Base-by-base conservation (phyloP, 2,113 vertebrate species). In the Myanophis thanlyinensis region DNA sequence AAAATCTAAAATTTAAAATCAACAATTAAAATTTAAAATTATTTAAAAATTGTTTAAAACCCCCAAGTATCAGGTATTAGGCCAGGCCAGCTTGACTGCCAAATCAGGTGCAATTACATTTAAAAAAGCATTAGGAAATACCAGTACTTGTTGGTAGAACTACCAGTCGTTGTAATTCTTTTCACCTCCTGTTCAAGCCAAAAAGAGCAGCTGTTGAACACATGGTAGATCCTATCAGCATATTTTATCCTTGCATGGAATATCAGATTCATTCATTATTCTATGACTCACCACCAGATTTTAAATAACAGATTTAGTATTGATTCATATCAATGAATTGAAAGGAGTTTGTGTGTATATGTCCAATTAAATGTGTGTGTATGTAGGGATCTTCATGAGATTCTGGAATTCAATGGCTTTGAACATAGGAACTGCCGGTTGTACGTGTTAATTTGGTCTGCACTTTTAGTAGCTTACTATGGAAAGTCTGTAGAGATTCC, bases 241-340 rank as follows among this genome's bases (percentile, higher is more conserved):
- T 67, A 40, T 90, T 22, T 25, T 51, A 51, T 90, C 62, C 59
- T 90, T 73, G 47, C 10, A 5, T 80, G 47, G 40, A 86, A 56
- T 91, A 86, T 91, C 51, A 91, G 40, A 91, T 86, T 56, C 51
- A 86, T 86, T 48, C 89, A 90, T 90, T 40, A 35, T 80, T 51
- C 62, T 80, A 5, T 51, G 47, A 51, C 46, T 85, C 51, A 85
- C 35, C 8, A 27, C 44, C 27, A 48, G 90, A 40, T 86, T 91
- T 56, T 86, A 91, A 91, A 91, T 85, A 27, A 85, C 10, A 1
- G 47, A 91, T 85, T 85, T 22, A 90, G 20, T 30, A 86, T n/a
- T 56, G 23, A 86, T 54, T 85, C 40, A 85, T 54, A 18, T 56
- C 73, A 25, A n/a, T n/a, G n/a, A 7, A n/a, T 44, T 11, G 40